Evolutionary conservation across 1,140 invertebrate genomes (phyloP).

Genomic region (Gryllus bimaculatus): DNA sequence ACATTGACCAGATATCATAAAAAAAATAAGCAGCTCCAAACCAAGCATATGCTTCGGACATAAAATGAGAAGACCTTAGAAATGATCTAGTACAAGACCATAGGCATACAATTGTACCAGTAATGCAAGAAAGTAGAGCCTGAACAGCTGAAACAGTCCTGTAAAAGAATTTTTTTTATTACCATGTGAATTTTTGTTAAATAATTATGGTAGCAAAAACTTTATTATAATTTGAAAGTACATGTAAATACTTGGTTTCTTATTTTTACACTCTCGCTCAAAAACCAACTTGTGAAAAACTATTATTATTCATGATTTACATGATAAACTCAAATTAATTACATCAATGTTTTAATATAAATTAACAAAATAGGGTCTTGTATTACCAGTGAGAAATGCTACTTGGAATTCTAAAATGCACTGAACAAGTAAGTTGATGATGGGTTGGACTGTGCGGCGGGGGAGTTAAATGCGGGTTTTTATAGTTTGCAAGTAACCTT

Average conservation of each 20-base stretch:
- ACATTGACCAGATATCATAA: conserved; percentile 66
- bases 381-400: no score
- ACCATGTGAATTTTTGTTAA: background rate
- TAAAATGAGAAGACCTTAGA: conserved; percentile 51
- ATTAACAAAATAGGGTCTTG: no score
- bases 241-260: background rate
- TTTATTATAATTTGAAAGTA: background rate
- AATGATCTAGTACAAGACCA: conserved; percentile 54
- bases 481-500: no score
- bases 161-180: conserved; percentile 26
- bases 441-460: no score
- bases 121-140: conserved; percentile 50
- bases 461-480: no score
- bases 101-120: conserved; percentile 49
- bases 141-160: conserved; percentile 58
- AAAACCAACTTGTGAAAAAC: background rate
- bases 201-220: background rate
- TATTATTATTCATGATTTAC: no score
- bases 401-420: no score
- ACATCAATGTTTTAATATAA: no score
- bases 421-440: no score
- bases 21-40: conserved; percentile 67
- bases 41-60: conserved; percentile 63
- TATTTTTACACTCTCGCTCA: no score
- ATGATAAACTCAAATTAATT: no score